phyloP scores from a whole-genome alignment of 1,140 invertebrate species.

The Ceratitis capitata region DNA sequence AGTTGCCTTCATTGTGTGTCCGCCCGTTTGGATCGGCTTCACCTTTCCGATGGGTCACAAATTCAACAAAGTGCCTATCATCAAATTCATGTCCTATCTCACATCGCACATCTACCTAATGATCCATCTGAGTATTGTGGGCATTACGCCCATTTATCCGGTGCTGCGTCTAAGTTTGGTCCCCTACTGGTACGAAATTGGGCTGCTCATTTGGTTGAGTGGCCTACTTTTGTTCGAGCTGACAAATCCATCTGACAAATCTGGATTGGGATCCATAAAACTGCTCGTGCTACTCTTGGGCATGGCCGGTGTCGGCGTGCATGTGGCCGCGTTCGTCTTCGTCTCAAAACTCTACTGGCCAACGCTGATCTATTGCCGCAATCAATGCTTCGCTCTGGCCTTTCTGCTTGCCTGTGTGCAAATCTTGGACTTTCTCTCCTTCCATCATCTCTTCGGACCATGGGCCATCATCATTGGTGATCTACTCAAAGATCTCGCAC shows the following conservation, averaged over 20 bases:
- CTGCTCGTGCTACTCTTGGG: slow-evolving; percentile 91
- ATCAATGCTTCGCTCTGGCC: slow-evolving; percentile 95
- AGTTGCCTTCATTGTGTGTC: slow-evolving; percentile 89
- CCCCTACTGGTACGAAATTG: slow-evolving; percentile 95
- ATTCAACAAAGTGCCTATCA: slow-evolving; percentile 96
- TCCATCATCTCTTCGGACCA: slow-evolving; percentile 98
- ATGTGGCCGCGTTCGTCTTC: slow-evolving; percentile 82
- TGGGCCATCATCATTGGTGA: slow-evolving; percentile 95
- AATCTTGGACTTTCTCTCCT: slow-evolving; percentile 95
- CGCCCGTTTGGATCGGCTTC: slow-evolving; percentile 95
- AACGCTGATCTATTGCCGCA: slow-evolving; percentile 88
- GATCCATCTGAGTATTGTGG: slow-evolving; percentile 89
- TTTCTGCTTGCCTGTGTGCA: slow-evolving; percentile 96
- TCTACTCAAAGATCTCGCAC: slow-evolving; percentile 89
- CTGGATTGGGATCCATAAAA: slow-evolving; percentile 92
- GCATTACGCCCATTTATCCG: slow-evolving; percentile 87
- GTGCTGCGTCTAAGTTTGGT: slow-evolving; percentile 78
- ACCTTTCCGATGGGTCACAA: slow-evolving; percentile 94
- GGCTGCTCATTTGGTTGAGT: slow-evolving; percentile 93
- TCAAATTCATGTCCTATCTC: slow-evolving; percentile 99
- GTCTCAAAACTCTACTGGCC: slow-evolving; percentile 79
- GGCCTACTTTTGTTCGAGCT: slow-evolving; percentile 95
- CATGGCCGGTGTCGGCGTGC: slow-evolving; percentile 90
- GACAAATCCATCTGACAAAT: slow-evolving; percentile 95
- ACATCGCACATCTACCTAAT: slow-evolving; percentile 98